These are phyloP conservation scores for Drosophila kanekoi DNA, from an alignment of 2,888 invertebrate genomes.

Conservation along the genomic window DNA sequence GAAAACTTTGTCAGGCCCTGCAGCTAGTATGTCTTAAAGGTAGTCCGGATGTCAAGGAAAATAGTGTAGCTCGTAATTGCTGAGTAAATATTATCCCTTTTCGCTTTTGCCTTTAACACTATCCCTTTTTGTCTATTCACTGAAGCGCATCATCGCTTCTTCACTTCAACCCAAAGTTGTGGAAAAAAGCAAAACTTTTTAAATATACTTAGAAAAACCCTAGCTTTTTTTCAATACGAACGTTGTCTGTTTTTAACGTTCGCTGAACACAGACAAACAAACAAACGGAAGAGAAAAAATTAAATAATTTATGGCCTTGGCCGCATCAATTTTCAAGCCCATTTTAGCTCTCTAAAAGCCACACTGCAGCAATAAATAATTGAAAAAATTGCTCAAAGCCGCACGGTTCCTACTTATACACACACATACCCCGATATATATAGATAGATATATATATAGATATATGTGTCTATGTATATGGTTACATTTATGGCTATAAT, in stretches of 20 bases:
- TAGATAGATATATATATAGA: slow-evolving; percentile 9
- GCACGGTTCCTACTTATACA: slow-evolving; percentile 5
- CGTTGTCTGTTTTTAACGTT: neutral
- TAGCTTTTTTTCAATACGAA: slow-evolving; percentile 6
- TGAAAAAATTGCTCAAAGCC: slow-evolving; percentile 30
- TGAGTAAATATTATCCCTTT: neutral
- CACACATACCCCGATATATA: slow-evolving; percentile 1
- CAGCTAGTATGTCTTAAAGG: too few relatives aligned
- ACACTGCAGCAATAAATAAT: slow-evolving; percentile 51
- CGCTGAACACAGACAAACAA: neutral
- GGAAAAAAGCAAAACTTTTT: neutral
- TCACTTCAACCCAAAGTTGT: too few relatives aligned
- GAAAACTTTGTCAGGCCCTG: too few relatives aligned
- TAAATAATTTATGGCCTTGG: slow-evolving; percentile 47
- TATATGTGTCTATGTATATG: slow-evolving; percentile 4
- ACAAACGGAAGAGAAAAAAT: neutral
- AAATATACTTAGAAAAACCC: neutral
- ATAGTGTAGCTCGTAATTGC: neutral
- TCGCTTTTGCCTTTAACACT: too few relatives aligned
- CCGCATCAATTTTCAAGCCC: slow-evolving; percentile 46
- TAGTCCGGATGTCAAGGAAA: too few relatives aligned
- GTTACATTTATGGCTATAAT: slow-evolving; percentile 65
- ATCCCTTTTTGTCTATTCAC: neutral
- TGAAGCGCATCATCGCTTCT: neutral
- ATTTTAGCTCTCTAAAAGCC: slow-evolving; percentile 56